phyloP scores from a whole-genome alignment of 1,140 invertebrate species.

The Drosophila sproati region DNA sequence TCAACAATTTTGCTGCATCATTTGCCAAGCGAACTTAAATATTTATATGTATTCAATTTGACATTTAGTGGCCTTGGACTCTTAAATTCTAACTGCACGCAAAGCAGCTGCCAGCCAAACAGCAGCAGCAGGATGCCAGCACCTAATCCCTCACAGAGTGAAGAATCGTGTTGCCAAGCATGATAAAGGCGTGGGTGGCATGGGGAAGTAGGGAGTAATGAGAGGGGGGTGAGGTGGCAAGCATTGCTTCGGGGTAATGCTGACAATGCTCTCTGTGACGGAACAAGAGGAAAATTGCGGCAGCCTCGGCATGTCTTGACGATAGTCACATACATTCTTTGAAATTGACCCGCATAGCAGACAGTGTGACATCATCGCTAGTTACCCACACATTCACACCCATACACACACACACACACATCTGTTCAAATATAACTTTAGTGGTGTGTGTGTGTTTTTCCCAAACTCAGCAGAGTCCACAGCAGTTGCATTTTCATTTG shows the following conservation, averaged over 20 bases:
- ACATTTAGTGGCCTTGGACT: constrained; percentile 63
- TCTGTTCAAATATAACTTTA: not conserved
- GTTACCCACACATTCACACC: not conserved
- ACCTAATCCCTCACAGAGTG: constrained; percentile 33
- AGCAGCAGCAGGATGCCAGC: constrained; percentile 18
- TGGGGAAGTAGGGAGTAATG: not conserved
- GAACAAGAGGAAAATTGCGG: constrained; percentile 13
- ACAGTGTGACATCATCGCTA: constrained; percentile 69
- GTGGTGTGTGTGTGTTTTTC: not conserved
- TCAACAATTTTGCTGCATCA: constrained; percentile 66
- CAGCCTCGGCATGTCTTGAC: constrained; percentile 66
- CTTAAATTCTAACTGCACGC: constrained; percentile 35
- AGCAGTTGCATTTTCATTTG: constrained; percentile 27
- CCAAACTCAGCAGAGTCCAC: not conserved
- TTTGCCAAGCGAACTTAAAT: constrained; percentile 52
- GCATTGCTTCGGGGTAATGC: constrained; percentile 32
- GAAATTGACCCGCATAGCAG: constrained; percentile 73
- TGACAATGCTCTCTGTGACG: constrained; percentile 52
- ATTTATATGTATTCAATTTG: constrained; percentile 78
- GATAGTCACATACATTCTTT: constrained; percentile 73
- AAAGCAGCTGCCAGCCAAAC: constrained; percentile 9
- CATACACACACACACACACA: not conserved
- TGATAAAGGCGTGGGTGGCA: constrained; percentile 5
- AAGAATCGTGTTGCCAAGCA: constrained; percentile 18
- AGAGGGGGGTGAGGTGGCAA: not conserved